Conservation (phyloP, 2,797 vertebrate species). For the Cichlasoma orientale region DNA sequence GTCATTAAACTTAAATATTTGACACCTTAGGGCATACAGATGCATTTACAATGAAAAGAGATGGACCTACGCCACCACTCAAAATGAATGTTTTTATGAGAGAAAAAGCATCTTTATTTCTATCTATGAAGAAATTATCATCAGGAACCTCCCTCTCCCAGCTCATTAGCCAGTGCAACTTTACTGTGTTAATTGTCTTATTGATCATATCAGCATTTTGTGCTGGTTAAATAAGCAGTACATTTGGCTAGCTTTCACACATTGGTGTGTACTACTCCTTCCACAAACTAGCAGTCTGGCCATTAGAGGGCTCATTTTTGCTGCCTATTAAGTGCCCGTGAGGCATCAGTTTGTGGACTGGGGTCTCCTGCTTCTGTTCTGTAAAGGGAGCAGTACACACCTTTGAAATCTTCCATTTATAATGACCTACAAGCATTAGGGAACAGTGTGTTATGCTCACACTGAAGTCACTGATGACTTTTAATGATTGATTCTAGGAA, state of each 20-base stretch:
- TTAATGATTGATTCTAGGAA: background rate
- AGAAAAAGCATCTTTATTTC: background rate
- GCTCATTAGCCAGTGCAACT: background rate
- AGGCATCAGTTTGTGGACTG: background rate
- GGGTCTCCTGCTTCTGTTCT: background rate
- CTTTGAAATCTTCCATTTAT: background rate
- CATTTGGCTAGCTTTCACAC: background rate
- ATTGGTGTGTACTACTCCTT: background rate
- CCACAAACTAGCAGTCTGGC: background rate
- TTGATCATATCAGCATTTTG: background rate
- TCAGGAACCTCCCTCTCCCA: too few species aligned
- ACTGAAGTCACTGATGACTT: background rate
- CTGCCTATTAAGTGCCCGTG: background rate
- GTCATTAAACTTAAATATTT: background rate
- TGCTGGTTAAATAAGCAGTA: too few species aligned
- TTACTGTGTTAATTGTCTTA: background rate
- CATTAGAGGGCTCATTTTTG: too few species aligned
- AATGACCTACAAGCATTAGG: background rate
- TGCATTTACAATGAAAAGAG: background rate
- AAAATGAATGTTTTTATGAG: background rate
- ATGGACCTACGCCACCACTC: background rate
- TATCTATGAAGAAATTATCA: too few species aligned
- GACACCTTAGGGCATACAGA: background rate
- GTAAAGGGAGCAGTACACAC: background rate
- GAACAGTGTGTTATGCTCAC: background rate